These are phyloP conservation scores for Nephrotoma appendiculata DNA, from an alignment of 2,888 invertebrate genomes.

Conservation along the genomic window DNA sequence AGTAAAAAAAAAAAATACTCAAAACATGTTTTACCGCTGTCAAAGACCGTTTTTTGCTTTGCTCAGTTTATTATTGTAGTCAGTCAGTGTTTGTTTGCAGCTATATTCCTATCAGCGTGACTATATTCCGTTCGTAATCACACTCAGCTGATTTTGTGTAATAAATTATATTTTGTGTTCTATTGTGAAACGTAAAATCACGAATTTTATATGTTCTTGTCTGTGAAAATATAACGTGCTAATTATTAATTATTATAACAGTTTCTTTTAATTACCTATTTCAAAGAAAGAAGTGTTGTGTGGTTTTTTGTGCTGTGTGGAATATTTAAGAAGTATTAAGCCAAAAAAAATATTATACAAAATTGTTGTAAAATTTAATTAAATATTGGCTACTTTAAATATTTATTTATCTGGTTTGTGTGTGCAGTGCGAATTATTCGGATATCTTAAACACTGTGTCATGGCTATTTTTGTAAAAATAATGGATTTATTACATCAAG, in stretches of 20 bases:
- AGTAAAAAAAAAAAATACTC: neutral
- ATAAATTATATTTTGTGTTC: neutral
- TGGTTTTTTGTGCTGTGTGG: neutral
- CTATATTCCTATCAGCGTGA: neutral
- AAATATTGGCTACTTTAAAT: neutral
- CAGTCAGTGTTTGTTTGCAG: neutral
- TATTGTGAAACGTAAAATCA: neutral
- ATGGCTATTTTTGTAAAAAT: neutral
- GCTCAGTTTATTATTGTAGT: neutral
- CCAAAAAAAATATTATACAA: neutral
- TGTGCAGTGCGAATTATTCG: neutral
- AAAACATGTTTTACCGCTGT: constrained; percentile 4
- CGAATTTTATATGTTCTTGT: neutral
- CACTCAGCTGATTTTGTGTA: neutral
- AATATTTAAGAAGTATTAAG: neutral
- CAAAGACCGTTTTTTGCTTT: neutral
- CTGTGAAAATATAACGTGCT: neutral
- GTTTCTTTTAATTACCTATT: neutral
- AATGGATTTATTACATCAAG: neutral
- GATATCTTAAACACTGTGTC: neutral
- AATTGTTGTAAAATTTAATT: neutral
- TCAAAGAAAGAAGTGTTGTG: neutral
- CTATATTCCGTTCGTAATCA: neutral
- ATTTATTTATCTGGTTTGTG: neutral
- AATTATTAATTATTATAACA: neutral